Conservation (phyloP, 35 echinoderm and acorn worm genomes). For the Ophioderma brevispina region DNA sequence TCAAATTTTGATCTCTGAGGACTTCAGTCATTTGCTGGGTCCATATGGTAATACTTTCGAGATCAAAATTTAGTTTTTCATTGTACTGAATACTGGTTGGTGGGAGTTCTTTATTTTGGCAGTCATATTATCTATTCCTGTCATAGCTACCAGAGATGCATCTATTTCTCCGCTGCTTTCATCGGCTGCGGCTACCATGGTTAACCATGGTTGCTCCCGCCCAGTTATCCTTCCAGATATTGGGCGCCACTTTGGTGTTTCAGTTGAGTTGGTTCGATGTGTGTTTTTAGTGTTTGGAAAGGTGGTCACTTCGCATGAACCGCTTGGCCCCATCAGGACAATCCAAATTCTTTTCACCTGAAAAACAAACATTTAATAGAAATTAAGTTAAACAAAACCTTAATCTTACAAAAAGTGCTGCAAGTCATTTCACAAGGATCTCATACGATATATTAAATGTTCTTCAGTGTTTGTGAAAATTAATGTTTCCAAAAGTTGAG, state of each 20-base stretch:
- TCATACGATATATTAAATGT: not conserved
- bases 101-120: no score
- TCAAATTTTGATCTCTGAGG: no score
- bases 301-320: slow-evolving; percentile 95
- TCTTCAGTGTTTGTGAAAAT: not conserved
- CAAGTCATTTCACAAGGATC: not conserved
- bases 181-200: not conserved
- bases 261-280: slow-evolving; percentile 26
- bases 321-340: slow-evolving; percentile 69
- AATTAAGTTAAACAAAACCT: not conserved
- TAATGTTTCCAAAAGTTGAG: not conserved
- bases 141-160: not conserved
- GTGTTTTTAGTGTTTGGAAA: slow-evolving; percentile 90
- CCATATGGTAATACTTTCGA: no score
- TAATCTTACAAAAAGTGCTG: not conserved
- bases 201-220: not conserved
- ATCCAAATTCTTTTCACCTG: slow-evolving; percentile 88
- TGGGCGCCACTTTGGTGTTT: not conserved
- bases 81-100: no score
- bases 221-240: not conserved
- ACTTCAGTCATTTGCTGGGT: no score
- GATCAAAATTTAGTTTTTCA: no score
- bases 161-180: slow-evolving; percentile 13
- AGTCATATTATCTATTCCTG: not conserved
- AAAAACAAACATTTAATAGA: not conserved